Conservation (phyloP, 2,113 vertebrate genomes). For the Oophaga pumilio region DNA sequence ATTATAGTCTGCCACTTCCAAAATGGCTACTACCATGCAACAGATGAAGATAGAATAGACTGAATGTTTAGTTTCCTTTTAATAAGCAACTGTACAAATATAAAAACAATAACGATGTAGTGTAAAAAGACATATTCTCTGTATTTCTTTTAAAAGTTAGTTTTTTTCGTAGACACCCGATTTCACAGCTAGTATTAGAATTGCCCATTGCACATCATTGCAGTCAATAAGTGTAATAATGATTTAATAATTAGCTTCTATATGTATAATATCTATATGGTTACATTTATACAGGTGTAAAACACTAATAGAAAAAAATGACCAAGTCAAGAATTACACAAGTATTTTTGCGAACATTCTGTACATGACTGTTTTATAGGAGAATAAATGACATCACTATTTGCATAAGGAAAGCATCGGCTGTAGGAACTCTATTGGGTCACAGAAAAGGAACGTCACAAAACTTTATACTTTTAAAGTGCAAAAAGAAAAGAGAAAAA, state of each 20-base stretch:
- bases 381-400: conserved; percentile 1
- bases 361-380: background rate
- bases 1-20: background rate
- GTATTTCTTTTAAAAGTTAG: conserved; percentile 6
- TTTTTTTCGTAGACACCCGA: background rate
- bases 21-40: background rate
- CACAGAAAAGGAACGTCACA: background rate
- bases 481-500: background rate
- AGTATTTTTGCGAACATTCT: background rate
- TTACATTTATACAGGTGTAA: conserved; percentile 21
- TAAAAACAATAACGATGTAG: background rate
- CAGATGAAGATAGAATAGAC: background rate
- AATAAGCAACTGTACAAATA: conserved; percentile 22
- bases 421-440: background rate
- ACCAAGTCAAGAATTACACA: conserved; percentile 5
- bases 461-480: background rate
- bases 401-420: background rate
- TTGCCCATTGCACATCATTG: conserved; percentile 7
- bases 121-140: conserved; percentile 12
- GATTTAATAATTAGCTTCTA: conserved; percentile 1
- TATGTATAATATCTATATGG: conserved; percentile 17
- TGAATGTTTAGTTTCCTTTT: background rate
- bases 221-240: conserved; percentile 3
- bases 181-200: conserved; percentile 8
- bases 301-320: background rate